Base-by-base conservation (phyloP, 2,113 vertebrate genomes). In the Megalops atlanticus region DNA sequence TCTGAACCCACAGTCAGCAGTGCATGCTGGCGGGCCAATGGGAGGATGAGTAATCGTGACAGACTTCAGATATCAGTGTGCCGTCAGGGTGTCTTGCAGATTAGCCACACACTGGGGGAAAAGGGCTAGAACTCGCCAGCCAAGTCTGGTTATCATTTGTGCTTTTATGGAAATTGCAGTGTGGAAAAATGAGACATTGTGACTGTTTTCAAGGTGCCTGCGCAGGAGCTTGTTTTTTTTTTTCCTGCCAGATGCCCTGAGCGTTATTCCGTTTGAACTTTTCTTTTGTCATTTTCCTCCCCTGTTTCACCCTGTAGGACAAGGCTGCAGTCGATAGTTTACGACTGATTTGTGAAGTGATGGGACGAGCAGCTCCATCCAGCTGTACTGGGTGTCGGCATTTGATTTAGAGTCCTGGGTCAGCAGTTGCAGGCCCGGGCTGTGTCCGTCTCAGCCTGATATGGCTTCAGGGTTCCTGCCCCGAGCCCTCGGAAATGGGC, bases 41-140 rank as follows among this genome's bases (percentile, higher is more conserved):
- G 78, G 71, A 84, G 72, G 75, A 76, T 78, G 58, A 85, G 77
- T 47, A 38, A 64, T 80, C 78, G 41, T 84, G 74, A 81, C 81
- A 81, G 72, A 84, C 64, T 77, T 77, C 15, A 35, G 70, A 43
- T 82, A 80, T 84, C 45, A 73, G 40, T 31, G 36, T 71, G 45
- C 54, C 74, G 78, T 85, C 72, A 39, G 72, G 38, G 14, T 78
- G 80, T 58, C 76, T 81, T 72, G 70, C 58, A 77, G 77, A 86
- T 86, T 85, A 69, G 52, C 76, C 47, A 77, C 70, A 64, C 69
- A 38, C 69, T 38, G 69, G 36, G 69, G 40, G 73, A 27, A 75
- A 75, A n/a, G 27, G 41, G 15, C 40, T 76, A 47, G 7, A 76
- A 76, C 43, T 76, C 43, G 35, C 74, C n/a, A 33, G 74, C 43